Evolutionary conservation across 2,797 vertebrate genomes (phyloP).

Genomic region (Syndactyla subalaris): DNA sequence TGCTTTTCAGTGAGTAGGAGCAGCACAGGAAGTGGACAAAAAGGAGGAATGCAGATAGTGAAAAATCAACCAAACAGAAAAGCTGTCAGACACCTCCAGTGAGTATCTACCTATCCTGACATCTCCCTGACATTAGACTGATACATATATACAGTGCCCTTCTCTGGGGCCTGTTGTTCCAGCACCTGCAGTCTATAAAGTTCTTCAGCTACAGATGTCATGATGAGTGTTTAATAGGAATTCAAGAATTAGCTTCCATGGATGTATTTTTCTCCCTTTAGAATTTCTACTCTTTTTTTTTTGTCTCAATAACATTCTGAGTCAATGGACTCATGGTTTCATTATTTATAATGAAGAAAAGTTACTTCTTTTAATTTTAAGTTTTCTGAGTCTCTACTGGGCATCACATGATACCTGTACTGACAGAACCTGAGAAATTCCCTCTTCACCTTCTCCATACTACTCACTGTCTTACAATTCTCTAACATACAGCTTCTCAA

Average conservation of each 20-base stretch:
- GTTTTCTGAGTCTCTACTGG: neutral
- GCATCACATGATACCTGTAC: fast-evolving
- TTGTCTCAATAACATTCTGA: neutral
- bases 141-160: neutral
- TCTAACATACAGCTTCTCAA: neutral
- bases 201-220: neutral
- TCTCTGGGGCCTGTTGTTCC: neutral
- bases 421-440: neutral
- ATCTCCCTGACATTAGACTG: neutral
- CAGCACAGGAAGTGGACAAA: neutral
- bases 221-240: neutral
- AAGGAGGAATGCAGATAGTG: neutral
- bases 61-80: neutral
- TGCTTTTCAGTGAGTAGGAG: neutral
- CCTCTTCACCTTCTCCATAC: neutral
- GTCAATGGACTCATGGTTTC: neutral
- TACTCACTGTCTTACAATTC: neutral
- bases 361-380: neutral
- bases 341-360: neutral
- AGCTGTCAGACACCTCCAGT: neutral
- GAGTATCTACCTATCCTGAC: neutral
- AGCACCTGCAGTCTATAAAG: neutral
- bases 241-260: neutral
- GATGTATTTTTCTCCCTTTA: neutral
- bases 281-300: neutral